A percentile compares a stretch with the other conserved stretches of the same genome.
Evolutionary conservation across 2,113 vertebrate species (phyloP).

Genomic region (human): DNA sequence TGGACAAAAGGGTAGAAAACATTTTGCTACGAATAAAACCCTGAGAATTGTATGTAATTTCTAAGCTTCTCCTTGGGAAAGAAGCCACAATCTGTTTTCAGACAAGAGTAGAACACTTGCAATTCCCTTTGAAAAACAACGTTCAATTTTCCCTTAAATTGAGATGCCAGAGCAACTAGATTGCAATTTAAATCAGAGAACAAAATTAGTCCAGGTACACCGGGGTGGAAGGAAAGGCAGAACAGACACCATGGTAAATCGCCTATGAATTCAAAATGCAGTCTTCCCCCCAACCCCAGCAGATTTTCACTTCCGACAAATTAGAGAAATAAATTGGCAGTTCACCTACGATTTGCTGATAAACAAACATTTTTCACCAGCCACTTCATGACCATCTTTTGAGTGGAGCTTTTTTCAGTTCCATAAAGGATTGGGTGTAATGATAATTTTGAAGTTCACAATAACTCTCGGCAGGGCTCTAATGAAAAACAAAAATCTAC

Average conservation of each 20-base stretch:
- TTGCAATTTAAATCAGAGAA: constrained; percentile 72
- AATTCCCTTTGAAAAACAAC: constrained; percentile 71
- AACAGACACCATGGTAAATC: constrained; percentile 59
- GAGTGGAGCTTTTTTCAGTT: constrained; percentile 48
- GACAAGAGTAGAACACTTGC: constrained; percentile 67
- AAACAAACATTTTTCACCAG: constrained; percentile 71
- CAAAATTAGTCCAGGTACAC: constrained; percentile 72
- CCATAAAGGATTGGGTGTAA: not conserved
- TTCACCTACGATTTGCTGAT: constrained; percentile 39
- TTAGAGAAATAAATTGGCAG: constrained; percentile 73
- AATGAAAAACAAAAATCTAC: constrained; percentile 45
- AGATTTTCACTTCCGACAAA: constrained; percentile 61
- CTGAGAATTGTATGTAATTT: constrained; percentile 64
- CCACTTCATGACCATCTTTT: not conserved
- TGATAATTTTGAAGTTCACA: constrained; percentile 50
- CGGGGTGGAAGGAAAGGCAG: not conserved
- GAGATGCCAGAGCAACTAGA: constrained; percentile 74
- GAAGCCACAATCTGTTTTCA: constrained; percentile 66
- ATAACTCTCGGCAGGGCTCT: constrained; percentile 55
- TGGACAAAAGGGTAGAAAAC: constrained; percentile 67
- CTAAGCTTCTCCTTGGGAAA: constrained; percentile 65
- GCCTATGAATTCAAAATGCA: constrained; percentile 75
- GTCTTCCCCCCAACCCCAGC: not conserved
- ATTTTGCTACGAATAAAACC: constrained; percentile 71
- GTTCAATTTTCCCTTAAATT: constrained; percentile 73